Conservation (phyloP, 2,888 invertebrate genomes). For the Pilophorus perplexus region DNA sequence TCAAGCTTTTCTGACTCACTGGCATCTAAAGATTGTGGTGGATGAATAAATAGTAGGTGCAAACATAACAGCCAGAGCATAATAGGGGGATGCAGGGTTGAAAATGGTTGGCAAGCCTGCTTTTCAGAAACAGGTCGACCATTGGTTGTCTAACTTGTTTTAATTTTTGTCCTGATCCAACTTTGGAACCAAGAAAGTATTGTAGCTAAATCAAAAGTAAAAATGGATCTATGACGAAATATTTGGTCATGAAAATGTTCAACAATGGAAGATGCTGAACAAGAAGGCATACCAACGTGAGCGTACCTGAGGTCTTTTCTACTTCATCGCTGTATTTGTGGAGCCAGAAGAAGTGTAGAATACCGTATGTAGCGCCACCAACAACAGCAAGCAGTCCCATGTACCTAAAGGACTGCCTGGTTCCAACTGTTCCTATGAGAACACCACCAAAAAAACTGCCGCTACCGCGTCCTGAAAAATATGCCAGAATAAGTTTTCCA, state of each 20-base stretch:
- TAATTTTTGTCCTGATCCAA: no score
- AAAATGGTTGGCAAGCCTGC: no score
- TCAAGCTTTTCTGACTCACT: conserved; percentile 58
- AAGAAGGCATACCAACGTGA: no score
- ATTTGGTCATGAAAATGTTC: neutral
- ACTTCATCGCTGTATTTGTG: conserved; percentile 56
- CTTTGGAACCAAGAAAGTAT: no score
- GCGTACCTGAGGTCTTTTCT: conserved; percentile 24
- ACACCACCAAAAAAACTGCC: conserved; percentile 79
- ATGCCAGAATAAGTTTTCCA: no score
- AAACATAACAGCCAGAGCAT: no score
- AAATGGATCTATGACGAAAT: neutral
- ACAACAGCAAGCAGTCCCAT: conserved; percentile 73
- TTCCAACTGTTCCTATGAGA: conserved; percentile 71
- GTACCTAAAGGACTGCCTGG: conserved; percentile 72
- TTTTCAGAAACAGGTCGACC: no score
- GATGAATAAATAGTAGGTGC: no score
- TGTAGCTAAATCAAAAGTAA: no score
- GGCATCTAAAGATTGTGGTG: no score
- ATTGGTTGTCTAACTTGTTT: no score
- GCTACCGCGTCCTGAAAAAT: conserved; percentile 71
- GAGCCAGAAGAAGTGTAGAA: conserved; percentile 71
- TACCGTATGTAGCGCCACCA: conserved; percentile 67
- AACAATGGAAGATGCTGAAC: neutral
- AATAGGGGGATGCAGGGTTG: no score